phyloP scores from a whole-genome alignment of 2,888 invertebrate species.

The Tenodera sinensis region DNA sequence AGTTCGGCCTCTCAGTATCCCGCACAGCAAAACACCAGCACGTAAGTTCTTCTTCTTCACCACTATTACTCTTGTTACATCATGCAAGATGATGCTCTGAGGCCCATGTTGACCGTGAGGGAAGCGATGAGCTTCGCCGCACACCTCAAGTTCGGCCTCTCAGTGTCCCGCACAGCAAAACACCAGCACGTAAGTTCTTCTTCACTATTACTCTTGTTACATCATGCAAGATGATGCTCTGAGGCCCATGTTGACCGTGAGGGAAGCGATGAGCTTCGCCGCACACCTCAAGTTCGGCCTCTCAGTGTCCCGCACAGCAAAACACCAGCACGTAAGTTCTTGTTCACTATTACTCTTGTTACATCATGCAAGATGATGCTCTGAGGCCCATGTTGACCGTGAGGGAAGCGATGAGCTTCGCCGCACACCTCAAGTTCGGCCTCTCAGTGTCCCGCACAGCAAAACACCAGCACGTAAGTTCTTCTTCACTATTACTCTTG shows the following conservation, averaged over 20 bases:
- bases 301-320: slow-evolving; percentile 43
- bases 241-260: slow-evolving; percentile 69
- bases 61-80: too few relatives aligned
- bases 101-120: slow-evolving; percentile 70
- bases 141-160: slow-evolving; percentile 71
- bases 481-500: slow-evolving; percentile 53
- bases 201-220: too few relatives aligned
- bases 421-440: slow-evolving; percentile 78
- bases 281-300: slow-evolving; percentile 78
- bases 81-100: slow-evolving; percentile 54
- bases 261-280: slow-evolving; percentile 79
- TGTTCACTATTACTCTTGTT: too few relatives aligned
- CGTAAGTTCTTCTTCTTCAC: too few relatives aligned
- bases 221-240: slow-evolving; percentile 53
- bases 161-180: slow-evolving; percentile 42
- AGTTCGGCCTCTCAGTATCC: slow-evolving; percentile 63
- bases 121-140: slow-evolving; percentile 82
- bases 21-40: not conserved
- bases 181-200: not conserved
- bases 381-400: slow-evolving; percentile 72
- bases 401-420: slow-evolving; percentile 77
- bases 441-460: slow-evolving; percentile 47
- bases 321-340: not conserved
- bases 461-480: not conserved
- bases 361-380: slow-evolving; percentile 48